Evolutionary conservation across 30 jellyfish, hydroid and myxozoan genomes (phyloP), one percentile per base, ranked within the genome.

Genomic region (Nemopilema nomurai): DNA sequence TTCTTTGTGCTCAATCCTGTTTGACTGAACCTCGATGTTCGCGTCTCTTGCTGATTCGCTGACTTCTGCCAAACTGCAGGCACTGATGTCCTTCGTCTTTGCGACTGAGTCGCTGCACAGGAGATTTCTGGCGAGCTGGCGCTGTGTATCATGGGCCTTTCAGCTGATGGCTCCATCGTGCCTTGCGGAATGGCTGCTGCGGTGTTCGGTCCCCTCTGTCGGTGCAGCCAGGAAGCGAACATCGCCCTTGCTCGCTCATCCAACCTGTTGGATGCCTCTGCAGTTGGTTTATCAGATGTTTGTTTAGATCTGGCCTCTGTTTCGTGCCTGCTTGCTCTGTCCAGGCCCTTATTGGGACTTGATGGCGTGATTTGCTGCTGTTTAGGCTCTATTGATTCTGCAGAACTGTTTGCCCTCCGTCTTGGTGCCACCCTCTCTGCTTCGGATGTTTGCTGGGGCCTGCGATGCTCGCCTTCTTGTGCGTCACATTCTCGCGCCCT

Each of bases 111-210:
- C 19, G 52, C 65, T 63, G 70, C 53, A 9, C 76, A 18, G 8
- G 76, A 21, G 16, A 78, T 52, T 51, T 77, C 87, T 0, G 87
- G 87, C 16, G 87, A 78, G 67, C 87, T 78, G 28, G 74, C 62
- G 66, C 87, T 78, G 68, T 62, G 78, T 4, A 27, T 29, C 78
- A 78, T 78, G 16, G 1, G 17, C 17, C 20, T 78, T 23, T 28
- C 50, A 0, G 21, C 22, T 18, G 29, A 25, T 18, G 26, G 16
- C 22, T 26, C 62, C 24, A 53, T 23, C 18, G 18, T 26, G 24
- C 63, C 18, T 28, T 51, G 81, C 26, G 49, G 28, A 8, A 53
- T 22, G 81, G 24, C 50, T 29, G 81, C 17, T 23, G 64, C 28
- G 26, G 81, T 13, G n/a, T 23, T 25, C 0, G 19, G 62, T 18